phyloP scores from a whole-genome alignment of 2,797 vertebrate species.

The Alosa sapidissima region DNA sequence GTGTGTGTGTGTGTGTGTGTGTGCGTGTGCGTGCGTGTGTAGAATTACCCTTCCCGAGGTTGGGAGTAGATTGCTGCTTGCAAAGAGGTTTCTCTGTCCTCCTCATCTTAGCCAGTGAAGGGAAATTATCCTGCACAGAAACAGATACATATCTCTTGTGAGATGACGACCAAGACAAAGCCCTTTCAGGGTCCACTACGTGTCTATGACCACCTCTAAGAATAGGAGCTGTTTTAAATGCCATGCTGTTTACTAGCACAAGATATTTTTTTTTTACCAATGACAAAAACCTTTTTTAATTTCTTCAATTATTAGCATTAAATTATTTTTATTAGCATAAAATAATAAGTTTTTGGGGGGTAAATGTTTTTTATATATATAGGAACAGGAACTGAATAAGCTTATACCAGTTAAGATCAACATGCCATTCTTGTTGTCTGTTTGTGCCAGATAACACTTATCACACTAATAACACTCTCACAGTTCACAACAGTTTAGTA shows the following conservation, averaged over 20 bases:
- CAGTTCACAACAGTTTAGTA: neutral
- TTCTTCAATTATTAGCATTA: neutral
- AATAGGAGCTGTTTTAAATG: neutral
- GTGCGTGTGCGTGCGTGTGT: neutral
- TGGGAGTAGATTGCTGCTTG: constrained; percentile 70
- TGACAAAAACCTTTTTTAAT: too few species aligned
- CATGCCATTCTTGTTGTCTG: neutral
- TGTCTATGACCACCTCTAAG: neutral
- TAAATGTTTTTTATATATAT: neutral
- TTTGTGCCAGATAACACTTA: neutral
- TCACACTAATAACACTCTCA: neutral
- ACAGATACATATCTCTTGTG: neutral
- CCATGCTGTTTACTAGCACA: too few species aligned
- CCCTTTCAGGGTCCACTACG: neutral
- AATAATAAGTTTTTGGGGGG: neutral
- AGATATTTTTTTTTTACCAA: too few species aligned
- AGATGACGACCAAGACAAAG: neutral
- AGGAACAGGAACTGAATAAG: neutral
- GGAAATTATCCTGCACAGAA: neutral
- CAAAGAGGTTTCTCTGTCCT: constrained; percentile 50
- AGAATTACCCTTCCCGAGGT: constrained; percentile 65
- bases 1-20: neutral
- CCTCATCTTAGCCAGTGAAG: constrained; percentile 58
- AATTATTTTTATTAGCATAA: too few species aligned
- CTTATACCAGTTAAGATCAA: neutral